Evolutionary conservation across 2,797 vertebrate genomes (phyloP).

Genomic region (Anas acuta): DNA sequence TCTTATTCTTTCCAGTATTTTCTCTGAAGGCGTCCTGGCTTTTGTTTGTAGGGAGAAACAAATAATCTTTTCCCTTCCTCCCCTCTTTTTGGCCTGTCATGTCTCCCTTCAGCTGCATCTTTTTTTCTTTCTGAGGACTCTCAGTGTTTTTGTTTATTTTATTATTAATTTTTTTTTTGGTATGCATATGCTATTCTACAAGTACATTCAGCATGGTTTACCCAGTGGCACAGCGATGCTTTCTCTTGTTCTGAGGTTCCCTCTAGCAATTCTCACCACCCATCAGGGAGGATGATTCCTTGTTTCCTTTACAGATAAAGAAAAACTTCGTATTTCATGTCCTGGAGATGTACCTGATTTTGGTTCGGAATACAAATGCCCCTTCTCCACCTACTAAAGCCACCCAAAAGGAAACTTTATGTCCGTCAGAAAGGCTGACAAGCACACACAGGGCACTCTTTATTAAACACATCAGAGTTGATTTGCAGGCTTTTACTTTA

Average conservation of each 20-base stretch:
- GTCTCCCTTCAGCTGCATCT: background rate
- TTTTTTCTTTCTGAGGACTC: background rate
- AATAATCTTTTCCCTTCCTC: background rate
- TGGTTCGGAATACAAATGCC: background rate
- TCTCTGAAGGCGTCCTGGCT: background rate
- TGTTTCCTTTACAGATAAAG: background rate
- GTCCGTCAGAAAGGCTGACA: background rate
- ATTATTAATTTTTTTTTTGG: background rate
- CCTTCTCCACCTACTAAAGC: background rate
- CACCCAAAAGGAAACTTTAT: background rate
- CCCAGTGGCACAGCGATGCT: background rate
- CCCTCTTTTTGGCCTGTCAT: background rate
- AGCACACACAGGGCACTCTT: background rate
- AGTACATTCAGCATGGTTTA: background rate
- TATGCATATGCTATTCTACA: no score
- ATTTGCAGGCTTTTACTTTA: constrained; percentile 10
- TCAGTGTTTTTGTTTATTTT: background rate
- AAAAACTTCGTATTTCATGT: background rate
- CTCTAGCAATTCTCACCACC: background rate
- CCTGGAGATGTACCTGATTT: background rate
- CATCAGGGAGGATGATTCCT: background rate
- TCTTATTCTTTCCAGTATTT: background rate
- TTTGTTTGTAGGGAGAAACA: background rate
- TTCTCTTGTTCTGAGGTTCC: background rate
- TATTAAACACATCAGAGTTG: background rate